Base-by-base conservation (phyloP, 2,113 vertebrate species). In the Sinocyclocheilus anophthalmus region DNA sequence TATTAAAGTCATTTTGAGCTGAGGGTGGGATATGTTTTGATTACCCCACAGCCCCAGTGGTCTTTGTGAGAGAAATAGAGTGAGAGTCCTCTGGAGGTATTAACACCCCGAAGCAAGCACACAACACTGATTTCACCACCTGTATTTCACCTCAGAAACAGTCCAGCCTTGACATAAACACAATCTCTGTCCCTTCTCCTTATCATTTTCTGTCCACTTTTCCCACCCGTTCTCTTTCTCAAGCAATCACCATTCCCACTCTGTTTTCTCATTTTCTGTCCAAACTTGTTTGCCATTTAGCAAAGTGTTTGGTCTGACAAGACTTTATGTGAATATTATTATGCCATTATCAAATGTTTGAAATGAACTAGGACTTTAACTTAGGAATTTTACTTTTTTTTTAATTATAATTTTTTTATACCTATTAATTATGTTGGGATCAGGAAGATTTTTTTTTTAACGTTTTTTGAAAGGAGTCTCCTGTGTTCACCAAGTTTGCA, bases 1-100 rank as follows among this genome's bases (percentile, higher is more conserved):
- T 80, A 85, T 85, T 82, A 88, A 81, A 88, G 57, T n/a, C 26
- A 81, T 85, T 85, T 81, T 76, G 77, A 72, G 85, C 78, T 86
- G 79, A 82, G 79, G 85, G 81, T 73, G 70, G 78, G 77, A 76
- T 81, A 42, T 67, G 77, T 65, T 83, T 72, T 86, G 80, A 82
- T 86, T 76, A 82, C 24, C 30, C 10, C 78, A 39, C 69, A 70
- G 63, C 65, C 65, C 81, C 63, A 67, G 45, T 72, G 81, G 11
- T 72, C 81, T 83, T 55, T 53, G 65, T 48, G 61, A 22, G 39
- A 53, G 69, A 76, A 26, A 63, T 50, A 30, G 42, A 76, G 65
- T 55, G 26, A 18, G 79, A 76, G 69, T 63, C 76, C 50, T 81
- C 76, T 57, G 78, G 37, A 48, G 78, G 79, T 86, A 33, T 63